A percentile compares a stretch with the other conserved stretches of the same genome.
Conservation (phyloP, 2,113 vertebrate species). For the Bungarus multicinctus region DNA sequence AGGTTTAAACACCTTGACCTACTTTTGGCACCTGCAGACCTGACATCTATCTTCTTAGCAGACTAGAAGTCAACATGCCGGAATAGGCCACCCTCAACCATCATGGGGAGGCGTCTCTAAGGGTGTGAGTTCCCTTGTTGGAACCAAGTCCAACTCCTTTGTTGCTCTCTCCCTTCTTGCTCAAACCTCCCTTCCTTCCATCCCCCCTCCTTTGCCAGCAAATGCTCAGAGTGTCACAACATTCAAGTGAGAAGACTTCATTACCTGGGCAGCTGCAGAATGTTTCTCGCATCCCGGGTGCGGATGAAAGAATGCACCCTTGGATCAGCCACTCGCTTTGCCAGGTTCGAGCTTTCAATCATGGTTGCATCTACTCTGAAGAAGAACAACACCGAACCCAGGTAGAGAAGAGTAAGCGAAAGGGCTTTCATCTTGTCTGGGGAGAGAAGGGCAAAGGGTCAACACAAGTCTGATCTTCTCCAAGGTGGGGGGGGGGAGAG, state of each 20-base stretch:
- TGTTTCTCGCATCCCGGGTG: conserved; percentile 79
- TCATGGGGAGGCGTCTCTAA: not conserved
- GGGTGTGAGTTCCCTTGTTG: not conserved
- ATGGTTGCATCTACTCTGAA: conserved; percentile 76
- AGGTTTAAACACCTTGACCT: not conserved
- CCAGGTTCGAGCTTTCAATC: conserved; percentile 48
- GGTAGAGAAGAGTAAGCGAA: conserved; percentile 77
- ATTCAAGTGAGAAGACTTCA: not conserved
- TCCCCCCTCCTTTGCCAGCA: not conserved
- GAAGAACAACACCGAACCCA: conserved; percentile 81
- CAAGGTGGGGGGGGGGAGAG: not conserved
- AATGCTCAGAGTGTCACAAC: not conserved
- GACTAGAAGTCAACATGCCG: not conserved
- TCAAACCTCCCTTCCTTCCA: not conserved
- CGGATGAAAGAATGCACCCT: conserved; percentile 64
- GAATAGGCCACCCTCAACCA: not conserved
- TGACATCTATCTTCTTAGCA: not conserved
- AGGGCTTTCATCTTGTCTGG: conserved; percentile 81
- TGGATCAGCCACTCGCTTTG: conserved; percentile 34
- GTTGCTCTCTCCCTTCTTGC: not conserved
- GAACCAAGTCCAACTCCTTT: not conserved
- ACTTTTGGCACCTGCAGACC: not conserved
- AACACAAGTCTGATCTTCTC: not conserved
- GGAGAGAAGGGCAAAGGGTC: conserved; percentile 15
- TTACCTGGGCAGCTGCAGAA: conserved; percentile 81